phyloP scores from a whole-genome alignment of 2,888 invertebrate genomes.

The Cantharis lateralis region DNA sequence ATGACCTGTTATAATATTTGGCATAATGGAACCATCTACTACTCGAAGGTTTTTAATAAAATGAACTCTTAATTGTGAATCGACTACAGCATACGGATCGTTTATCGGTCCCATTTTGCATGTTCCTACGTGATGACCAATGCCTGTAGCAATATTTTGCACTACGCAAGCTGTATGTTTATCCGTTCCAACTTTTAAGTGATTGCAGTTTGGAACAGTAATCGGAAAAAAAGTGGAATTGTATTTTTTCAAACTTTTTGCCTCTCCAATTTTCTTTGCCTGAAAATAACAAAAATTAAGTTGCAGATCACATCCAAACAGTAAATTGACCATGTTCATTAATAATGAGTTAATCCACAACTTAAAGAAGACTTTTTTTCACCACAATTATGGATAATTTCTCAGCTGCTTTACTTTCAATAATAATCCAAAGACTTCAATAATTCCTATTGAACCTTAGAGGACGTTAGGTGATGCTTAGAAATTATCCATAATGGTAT shows the following conservation, averaged over 20 bases:
- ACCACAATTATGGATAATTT: too few relatives aligned
- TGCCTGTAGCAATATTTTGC: slow-evolving; percentile 69
- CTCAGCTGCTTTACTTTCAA: too few relatives aligned
- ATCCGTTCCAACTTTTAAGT: slow-evolving; percentile 65
- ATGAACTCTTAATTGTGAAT: slow-evolving; percentile 56
- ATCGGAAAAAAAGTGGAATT: slow-evolving; percentile 60
- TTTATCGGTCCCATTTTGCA: slow-evolving; percentile 58
- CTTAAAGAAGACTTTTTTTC: too few relatives aligned
- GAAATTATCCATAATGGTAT: too few relatives aligned
- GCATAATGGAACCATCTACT: slow-evolving; percentile 65
- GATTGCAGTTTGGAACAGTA: slow-evolving; percentile 72
- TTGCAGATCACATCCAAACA: too few relatives aligned
- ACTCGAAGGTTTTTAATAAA: slow-evolving; percentile 61
- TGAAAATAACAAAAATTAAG: slow-evolving; percentile 44
- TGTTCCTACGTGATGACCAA: slow-evolving; percentile 69
- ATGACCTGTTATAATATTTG: slow-evolving; percentile 61
- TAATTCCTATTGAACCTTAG: too few relatives aligned
- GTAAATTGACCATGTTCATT: too few relatives aligned
- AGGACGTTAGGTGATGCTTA: too few relatives aligned
- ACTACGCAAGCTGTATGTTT: slow-evolving; percentile 77
- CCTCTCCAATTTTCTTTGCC: slow-evolving; percentile 62
- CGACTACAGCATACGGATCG: slow-evolving; percentile 57
- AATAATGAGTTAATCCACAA: too few relatives aligned
- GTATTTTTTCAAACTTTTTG: slow-evolving; percentile 59
- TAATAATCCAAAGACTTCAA: too few relatives aligned